A percentile compares a stretch with the other conserved stretches of the same genome.
These are phyloP conservation scores for Siphlonurus alternatus DNA, from an alignment of 2,888 invertebrate genomes.

Conservation along the genomic window DNA sequence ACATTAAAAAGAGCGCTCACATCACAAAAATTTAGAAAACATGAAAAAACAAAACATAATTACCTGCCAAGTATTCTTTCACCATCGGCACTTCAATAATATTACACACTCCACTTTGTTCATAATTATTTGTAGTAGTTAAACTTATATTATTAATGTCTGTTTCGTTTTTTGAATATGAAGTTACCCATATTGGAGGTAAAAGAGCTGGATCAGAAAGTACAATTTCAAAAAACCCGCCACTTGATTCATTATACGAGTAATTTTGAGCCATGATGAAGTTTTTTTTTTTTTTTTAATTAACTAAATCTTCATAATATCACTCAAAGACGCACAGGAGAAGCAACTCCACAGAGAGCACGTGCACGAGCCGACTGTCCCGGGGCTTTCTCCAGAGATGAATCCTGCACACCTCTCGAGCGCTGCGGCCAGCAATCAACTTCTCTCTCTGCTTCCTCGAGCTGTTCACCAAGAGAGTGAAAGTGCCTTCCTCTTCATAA, in stretches of 20 bases:
- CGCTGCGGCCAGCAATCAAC: no score
- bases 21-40: background rate
- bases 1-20: no score
- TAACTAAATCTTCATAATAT: no score
- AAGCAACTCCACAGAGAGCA: no score
- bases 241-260: background rate
- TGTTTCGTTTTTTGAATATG: background rate
- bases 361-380: no score
- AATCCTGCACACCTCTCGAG: no score
- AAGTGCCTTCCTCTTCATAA: no score
- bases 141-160: background rate
- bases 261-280: background rate
- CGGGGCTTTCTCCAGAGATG: no score
- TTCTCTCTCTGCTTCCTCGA: no score
- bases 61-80: background rate
- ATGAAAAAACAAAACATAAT: background rate
- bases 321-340: no score
- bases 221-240: background rate
- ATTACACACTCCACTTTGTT: background rate
- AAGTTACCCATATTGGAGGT: background rate
- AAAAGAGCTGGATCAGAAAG: background rate
- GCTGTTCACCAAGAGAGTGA: no score
- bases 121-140: background rate
- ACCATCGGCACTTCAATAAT: background rate
- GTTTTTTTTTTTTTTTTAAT: no score